Percentiles rank a stretch among this genome's conserved stretches.
phyloP scores from a whole-genome alignment of 2,888 invertebrate species.

The Blastobasis adustella region DNA sequence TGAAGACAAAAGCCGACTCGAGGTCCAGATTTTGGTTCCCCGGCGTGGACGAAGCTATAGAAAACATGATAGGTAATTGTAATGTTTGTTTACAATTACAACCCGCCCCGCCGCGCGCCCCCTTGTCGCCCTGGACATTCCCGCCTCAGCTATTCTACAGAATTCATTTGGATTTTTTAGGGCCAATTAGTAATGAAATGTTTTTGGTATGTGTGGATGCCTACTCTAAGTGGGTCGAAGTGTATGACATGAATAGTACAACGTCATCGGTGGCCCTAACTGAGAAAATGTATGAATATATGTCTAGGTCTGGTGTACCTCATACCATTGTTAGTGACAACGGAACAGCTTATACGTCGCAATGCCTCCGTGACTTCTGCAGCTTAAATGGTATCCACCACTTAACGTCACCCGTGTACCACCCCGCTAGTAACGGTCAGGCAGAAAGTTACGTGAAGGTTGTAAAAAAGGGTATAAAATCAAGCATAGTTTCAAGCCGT shows the following conservation, averaged over 20 bases:
- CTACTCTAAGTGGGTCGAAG: slow-evolving; percentile 14
- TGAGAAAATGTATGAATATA: neutral
- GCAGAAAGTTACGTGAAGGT: slow-evolving; percentile 14
- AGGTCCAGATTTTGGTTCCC: slow-evolving; percentile 15
- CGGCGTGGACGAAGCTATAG: slow-evolving; percentile 9
- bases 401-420: slow-evolving; percentile 9
- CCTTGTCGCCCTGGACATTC: slow-evolving; percentile 11
- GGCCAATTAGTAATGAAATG: neutral
- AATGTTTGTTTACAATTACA: slow-evolving; percentile 5
- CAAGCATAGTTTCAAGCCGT: slow-evolving; percentile 1
- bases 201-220: slow-evolving; percentile 14
- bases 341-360: slow-evolving; percentile 9
- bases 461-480: slow-evolving; percentile 14
- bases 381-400: slow-evolving; percentile 9
- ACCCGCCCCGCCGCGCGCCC: slow-evolving; percentile 6
- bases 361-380: slow-evolving; percentile 8
- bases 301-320: slow-evolving; percentile 4
- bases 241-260: slow-evolving; percentile 7
- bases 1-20: too few relatives aligned
- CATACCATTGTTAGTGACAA: slow-evolving; percentile 14
- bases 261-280: neutral
- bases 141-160: too few relatives aligned
- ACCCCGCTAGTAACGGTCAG: slow-evolving; percentile 13
- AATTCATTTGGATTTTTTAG: too few relatives aligned
- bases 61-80: slow-evolving; percentile 11